phyloP scores from a whole-genome alignment of 2,888 invertebrate genomes.

The Cheilosia impressa region DNA sequence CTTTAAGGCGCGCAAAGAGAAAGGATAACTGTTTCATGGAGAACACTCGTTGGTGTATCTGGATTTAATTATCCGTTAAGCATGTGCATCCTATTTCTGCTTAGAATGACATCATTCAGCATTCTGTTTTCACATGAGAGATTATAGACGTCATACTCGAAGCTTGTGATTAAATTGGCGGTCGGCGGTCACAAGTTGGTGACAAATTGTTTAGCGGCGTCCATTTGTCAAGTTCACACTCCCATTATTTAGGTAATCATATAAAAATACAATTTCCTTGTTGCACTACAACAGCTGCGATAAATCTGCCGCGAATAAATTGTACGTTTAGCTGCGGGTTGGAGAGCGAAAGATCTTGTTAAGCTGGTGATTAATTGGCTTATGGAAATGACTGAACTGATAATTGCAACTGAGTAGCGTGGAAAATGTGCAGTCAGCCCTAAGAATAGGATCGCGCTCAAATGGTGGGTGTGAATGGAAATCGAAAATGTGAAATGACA shows the following conservation, averaged over 20 bases:
- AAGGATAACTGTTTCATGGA: slow-evolving; percentile 50
- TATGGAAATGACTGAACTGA: slow-evolving; percentile 47
- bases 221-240: slow-evolving; percentile 71
- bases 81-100: slow-evolving; percentile 19
- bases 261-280: slow-evolving; percentile 66
- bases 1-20: slow-evolving; percentile 38
- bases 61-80: slow-evolving; percentile 53
- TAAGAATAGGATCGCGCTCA: slow-evolving; percentile 30
- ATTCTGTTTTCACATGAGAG: slow-evolving; percentile 18
- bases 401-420: slow-evolving; percentile 20
- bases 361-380: slow-evolving; percentile 63
- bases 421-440: slow-evolving; percentile 46
- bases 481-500: too few relatives aligned
- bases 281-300: slow-evolving; percentile 26
- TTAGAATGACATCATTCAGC: slow-evolving; percentile 40
- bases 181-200: slow-evolving; percentile 35
- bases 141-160: not conserved
- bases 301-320: slow-evolving; percentile 36
- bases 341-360: slow-evolving; percentile 56
- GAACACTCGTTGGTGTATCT: not conserved
- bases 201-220: slow-evolving; percentile 59
- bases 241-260: slow-evolving; percentile 69
- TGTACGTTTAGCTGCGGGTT: slow-evolving; percentile 31
- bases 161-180: slow-evolving; percentile 21
- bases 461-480: not conserved